Base-by-base conservation (phyloP, 2,888 invertebrate genomes). In the Dione vanillae region DNA sequence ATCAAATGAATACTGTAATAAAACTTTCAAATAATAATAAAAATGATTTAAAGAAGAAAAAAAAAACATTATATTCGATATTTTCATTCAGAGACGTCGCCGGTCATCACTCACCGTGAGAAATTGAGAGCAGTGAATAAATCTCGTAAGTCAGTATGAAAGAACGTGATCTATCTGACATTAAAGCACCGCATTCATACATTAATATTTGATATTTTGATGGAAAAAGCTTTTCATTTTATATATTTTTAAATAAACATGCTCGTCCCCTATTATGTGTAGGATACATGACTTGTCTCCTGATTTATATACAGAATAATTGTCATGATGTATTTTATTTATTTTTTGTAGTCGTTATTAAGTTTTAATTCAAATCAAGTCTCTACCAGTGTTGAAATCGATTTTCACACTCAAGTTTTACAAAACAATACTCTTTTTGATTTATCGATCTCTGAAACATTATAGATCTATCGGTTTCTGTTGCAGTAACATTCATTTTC, bases 111-210 rank as follows among this genome's bases (percentile, higher is more conserved):
- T 61, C 61, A 45, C 45, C 80, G 81, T 82, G 81, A 80, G 81
- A 86, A 83, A 83, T 85, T 82, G 82, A 85, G 85, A 86, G 83
- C 85, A 79, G 79, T 81, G 82, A 84, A 83, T 83, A 80, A 82
- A 71, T 74, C 73, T 64, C 71, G 43, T 71, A 74, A 73, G 72
- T 73, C 71, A 71, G 64, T 80, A 80, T 75, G 85, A 89, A 88
- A 85, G 89, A 90, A 89, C 89, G 88, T 85, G 85, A 89, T 77
- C 70, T 70, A 74, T 79, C 74, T 78, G 71, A 74, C 71, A 73
- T 77, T 76, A 78, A 78, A 45, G 61, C 45, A 45, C 45, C 61
- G 45, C 61, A 61, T 61, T 61, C 61, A 45, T 27, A 27, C 43
- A 27, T 61, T 45, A 43, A 61, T 35, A 45, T 35, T 61, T 45